A percentile compares a stretch with the other conserved stretches of the same genome.
Evolutionary conservation across 2,797 vertebrate species (phyloP).

Genomic region (Leptodactylus fallax): DNA sequence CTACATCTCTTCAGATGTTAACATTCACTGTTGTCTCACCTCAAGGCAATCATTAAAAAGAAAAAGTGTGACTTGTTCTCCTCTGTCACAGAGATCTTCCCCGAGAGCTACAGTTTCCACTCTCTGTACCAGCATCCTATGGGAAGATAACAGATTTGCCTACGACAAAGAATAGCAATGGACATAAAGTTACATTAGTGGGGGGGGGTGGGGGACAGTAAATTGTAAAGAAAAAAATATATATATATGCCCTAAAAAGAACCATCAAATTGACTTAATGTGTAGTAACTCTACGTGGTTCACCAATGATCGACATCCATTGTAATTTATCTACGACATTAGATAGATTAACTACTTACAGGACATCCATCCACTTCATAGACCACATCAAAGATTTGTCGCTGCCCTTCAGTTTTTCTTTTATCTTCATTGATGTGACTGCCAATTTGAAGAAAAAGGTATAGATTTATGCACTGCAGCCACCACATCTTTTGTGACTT

Average conservation of each 20-base stretch:
- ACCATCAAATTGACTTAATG: slow-evolving; percentile 7
- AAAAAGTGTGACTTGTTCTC: slow-evolving; percentile 94
- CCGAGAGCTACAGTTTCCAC: slow-evolving; percentile 92
- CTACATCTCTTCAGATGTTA: slow-evolving; percentile 22
- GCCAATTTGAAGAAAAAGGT: slow-evolving; percentile 31
- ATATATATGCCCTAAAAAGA: not conserved
- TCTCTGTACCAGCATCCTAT: slow-evolving; percentile 90
- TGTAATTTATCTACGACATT: not conserved
- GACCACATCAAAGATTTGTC: slow-evolving; percentile 97
- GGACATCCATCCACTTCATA: slow-evolving; percentile 98
- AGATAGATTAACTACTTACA: slow-evolving; percentile 79
- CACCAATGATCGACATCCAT: not conserved
- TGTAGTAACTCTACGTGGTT: not conserved
- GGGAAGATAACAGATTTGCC: slow-evolving; percentile 97
- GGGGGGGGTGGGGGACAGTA: not conserved
- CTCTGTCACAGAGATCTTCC: slow-evolving; percentile 94
- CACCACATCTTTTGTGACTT: not conserved
- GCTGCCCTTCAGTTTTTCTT: slow-evolving; percentile 97
- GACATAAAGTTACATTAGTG: not conserved
- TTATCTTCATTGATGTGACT: slow-evolving; percentile 99
- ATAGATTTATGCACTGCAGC: not conserved
- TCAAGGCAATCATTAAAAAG: slow-evolving; percentile 98
- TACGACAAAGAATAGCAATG: slow-evolving; percentile 65
- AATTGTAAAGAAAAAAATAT: not conserved
- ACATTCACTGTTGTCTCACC: slow-evolving; percentile 75